Conservation (phyloP, 1,140 invertebrate genomes). For the Caerostris darwini region DNA sequence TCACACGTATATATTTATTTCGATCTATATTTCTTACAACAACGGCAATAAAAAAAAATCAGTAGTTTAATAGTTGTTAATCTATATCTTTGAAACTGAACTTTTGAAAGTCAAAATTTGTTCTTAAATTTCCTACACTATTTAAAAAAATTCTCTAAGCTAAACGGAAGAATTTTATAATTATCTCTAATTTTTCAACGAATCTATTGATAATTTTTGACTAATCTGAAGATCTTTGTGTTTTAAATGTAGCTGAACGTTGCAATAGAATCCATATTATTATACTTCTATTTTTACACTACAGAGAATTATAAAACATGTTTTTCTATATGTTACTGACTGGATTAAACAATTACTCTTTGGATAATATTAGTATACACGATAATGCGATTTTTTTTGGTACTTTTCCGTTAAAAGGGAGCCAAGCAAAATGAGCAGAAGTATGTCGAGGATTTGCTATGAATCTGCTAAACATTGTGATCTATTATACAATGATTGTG, state of each 20-base stretch:
- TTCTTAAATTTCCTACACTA: constrained; percentile 51
- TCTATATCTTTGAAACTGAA: constrained; percentile 33
- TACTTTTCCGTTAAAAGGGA: too few species aligned
- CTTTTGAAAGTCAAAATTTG: constrained; percentile 56
- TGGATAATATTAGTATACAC: too few species aligned
- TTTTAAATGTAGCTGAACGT: not conserved
- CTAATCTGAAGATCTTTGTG: constrained; percentile 4
- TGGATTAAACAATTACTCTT: too few species aligned
- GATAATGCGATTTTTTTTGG: too few species aligned
- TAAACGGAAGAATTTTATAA: constrained; percentile 32
- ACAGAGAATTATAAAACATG: too few species aligned
- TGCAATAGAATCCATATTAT: too few species aligned
- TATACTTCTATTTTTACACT: too few species aligned
- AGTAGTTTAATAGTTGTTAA: not conserved
- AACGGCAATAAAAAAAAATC: not conserved
- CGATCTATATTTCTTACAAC: constrained; percentile 39
- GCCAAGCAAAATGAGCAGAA: too few species aligned
- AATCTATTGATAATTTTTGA: not conserved
- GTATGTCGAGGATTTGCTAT: too few species aligned
- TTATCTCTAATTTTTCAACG: not conserved
- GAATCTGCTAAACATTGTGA: too few species aligned
- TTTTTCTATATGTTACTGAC: too few species aligned
- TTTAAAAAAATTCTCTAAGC: constrained; percentile 27
- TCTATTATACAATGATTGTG: too few species aligned
- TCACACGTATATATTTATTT: constrained; percentile 5